Base-by-base conservation (phyloP, 2,113 vertebrate species). In the Tychaedon coryphoeus region DNA sequence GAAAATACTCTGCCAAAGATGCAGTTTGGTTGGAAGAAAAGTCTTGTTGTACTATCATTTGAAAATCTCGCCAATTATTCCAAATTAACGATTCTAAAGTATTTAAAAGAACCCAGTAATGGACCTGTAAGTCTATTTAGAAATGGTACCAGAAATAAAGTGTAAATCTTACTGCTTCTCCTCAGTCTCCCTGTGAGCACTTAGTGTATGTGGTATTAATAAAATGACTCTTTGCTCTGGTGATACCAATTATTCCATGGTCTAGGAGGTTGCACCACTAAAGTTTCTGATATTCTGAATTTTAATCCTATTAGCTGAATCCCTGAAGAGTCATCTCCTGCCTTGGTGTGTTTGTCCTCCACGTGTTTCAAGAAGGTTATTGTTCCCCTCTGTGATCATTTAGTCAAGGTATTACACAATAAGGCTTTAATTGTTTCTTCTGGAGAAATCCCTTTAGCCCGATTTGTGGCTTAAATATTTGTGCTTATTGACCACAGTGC, bases 391-490 rank as follows among this genome's bases (percentile, higher is more conserved):
- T 86, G 83, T 72, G 80, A 89, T 95, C 92, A 81, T 91, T 94
- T 95, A 94, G 71, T 34, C 73, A 80, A 92, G 84, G 81, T 90
- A 92, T 83, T 96, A 71, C 56, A 60, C 84, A 90, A 78, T 88
- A 54, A 69, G 60, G 69, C 86, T 93, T 95, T 96, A 96, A 95
- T 96, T 91, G 93, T 91, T 93, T 97, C 86, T 92, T 79, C 78
- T 88, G 58, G 60, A 96, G 94, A 91, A 95, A 93, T 96, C 93
- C 90, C 94, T 79, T 92, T 64, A 78, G 92, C 74, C 86, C 88
- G 57, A 94, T 96, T 93, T 96, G 90, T 73, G 75, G 66, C 54
- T 83, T 45, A 90, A 90, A 80, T 88, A 60, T 91, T 95, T 90
- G 82, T 96, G 77, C 73, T 96, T 95, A 92, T 96, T 95, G 95